phyloP scores from a whole-genome alignment of 2,888 invertebrate genomes.

The Phragmatobia fuliginosa region DNA sequence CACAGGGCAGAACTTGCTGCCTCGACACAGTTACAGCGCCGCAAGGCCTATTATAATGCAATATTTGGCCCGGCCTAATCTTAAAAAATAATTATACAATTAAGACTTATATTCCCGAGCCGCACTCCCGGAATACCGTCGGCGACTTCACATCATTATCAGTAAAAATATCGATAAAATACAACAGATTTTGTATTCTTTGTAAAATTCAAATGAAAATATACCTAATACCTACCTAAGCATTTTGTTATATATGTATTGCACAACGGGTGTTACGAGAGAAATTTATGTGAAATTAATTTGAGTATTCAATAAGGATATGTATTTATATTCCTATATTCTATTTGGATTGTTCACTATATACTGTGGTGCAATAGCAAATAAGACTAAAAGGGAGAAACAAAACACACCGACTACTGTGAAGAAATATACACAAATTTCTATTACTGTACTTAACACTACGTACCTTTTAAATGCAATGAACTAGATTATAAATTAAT shows the following conservation, averaged over 20 bases:
- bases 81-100: conserved; percentile 83
- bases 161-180: conserved; percentile 84
- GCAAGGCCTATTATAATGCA: conserved; percentile 83
- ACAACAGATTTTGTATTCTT: conserved; percentile 84
- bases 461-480: conserved; percentile 81
- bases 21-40: conserved; percentile 76
- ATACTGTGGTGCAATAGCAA: conserved; percentile 81
- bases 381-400: conserved; percentile 52
- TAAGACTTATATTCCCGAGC: conserved; percentile 81
- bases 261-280: conserved; percentile 83
- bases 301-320: conserved; percentile 86
- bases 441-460: conserved; percentile 73
- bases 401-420: conserved; percentile 62
- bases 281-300: conserved; percentile 76
- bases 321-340: conserved; percentile 81
- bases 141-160: conserved; percentile 65
- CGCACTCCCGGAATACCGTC: conserved; percentile 62
- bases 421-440: conserved; percentile 64
- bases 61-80: conserved; percentile 86
- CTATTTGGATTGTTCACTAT: conserved; percentile 77
- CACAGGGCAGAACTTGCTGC: conserved; percentile 75
- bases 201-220: conserved; percentile 84
- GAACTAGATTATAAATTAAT: conserved; percentile 71
- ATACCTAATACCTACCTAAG: conserved; percentile 85
- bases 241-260: conserved; percentile 83